Conservation (phyloP, 2,113 vertebrate genomes). For the crab-eating macaque (Macaca fascicularis) region T2T-MFA8v1.1 NC_088375.1:186500001-186500500, state of each 20-base stretch:
- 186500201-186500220: not conserved
- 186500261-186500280: not conserved
- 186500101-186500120: not conserved
- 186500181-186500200: not conserved
- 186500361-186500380: not conserved
- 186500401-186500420: no score
- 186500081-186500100: not conserved
- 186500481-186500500: not conserved
- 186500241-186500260: not conserved
- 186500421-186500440: fast-evolving
- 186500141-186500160: fast-evolving
- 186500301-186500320: not conserved
- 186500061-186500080: not conserved
- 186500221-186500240: not conserved
- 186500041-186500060: not conserved
- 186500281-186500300: not conserved
- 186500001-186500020: not conserved
- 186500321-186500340: not conserved
- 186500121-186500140: not conserved
- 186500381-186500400: not conserved
- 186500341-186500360: not conserved
- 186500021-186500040: not conserved
- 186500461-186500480: not conserved
- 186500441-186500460: not conserved
- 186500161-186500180: not conserved